Conservation (phyloP, 2,888 invertebrate genomes). For the Homarus gammarus region DNA sequence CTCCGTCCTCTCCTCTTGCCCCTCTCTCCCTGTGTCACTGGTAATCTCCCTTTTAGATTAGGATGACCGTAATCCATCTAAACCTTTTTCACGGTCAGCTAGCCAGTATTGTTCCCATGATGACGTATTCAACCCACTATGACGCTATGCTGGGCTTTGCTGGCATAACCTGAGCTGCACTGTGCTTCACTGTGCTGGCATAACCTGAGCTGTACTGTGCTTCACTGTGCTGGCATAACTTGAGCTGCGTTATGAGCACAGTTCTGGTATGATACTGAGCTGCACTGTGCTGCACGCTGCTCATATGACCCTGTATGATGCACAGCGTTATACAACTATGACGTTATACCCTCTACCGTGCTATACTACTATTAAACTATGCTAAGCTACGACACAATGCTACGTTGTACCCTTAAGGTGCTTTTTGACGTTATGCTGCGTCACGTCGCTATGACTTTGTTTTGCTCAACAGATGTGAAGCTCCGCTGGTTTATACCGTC, state of each 20-base stretch:
- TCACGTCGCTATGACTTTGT: too few species aligned
- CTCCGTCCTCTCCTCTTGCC: neutral
- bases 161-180: neutral
- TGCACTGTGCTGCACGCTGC: too few species aligned
- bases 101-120: conserved; percentile 36
- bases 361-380: too few species aligned
- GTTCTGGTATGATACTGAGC: too few species aligned
- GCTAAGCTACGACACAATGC: too few species aligned
- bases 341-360: too few species aligned
- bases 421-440: too few species aligned
- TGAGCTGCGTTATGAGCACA: neutral
- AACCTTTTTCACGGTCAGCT: conserved; percentile 52
- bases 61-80: conserved; percentile 55
- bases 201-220: neutral
- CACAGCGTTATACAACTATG: too few species aligned
- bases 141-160: neutral
- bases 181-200: neutral
- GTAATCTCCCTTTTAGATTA: conserved; percentile 62
- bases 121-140: conserved; percentile 44
- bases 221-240: neutral
- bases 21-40: conserved; percentile 12
- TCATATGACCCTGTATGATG: too few species aligned
- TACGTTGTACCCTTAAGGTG: too few species aligned
- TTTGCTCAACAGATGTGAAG: too few species aligned
- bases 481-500: too few species aligned